Percentiles rank a stretch among this genome's conserved stretches.
phyloP scores from a whole-genome alignment of 2,888 invertebrate genomes.

The Celastrina argiolus region DNA sequence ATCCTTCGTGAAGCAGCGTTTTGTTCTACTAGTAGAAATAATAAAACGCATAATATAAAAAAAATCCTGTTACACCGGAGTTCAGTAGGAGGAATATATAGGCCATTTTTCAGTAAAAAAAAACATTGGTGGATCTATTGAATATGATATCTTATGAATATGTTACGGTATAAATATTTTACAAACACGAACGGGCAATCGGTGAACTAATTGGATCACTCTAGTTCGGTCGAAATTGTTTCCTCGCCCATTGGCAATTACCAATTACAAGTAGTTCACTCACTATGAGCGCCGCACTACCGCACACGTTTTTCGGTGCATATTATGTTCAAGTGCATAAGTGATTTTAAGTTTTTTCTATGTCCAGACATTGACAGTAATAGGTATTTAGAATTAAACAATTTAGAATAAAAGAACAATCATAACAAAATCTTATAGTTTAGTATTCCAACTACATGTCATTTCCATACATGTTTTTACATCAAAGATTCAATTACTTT shows the following conservation, averaged over 20 bases:
- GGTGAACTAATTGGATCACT: slow-evolving; percentile 13
- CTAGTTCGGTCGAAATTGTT: slow-evolving; percentile 8
- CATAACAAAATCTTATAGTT: too few species aligned
- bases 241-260: slow-evolving; percentile 1
- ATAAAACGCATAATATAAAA: too few species aligned
- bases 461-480: too few species aligned
- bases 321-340: background rate
- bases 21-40: too few species aligned
- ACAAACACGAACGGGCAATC: slow-evolving; percentile 1
- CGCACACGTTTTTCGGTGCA: background rate
- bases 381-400: too few species aligned
- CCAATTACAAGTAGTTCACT: background rate
- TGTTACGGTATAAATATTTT: background rate
- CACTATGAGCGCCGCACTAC: background rate
- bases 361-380: background rate
- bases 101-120: background rate
- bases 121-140: background rate
- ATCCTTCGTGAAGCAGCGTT: too few species aligned
- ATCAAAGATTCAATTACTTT: too few species aligned
- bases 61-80: background rate
- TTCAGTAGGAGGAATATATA: background rate
- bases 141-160: background rate
- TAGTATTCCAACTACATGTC: too few species aligned
- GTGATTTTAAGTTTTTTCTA: background rate
- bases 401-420: too few species aligned